Evolutionary conservation across 2,888 invertebrate genomes (phyloP), one percentile per base, ranked within the genome.

Genomic region (Netelia virgata): DNA sequence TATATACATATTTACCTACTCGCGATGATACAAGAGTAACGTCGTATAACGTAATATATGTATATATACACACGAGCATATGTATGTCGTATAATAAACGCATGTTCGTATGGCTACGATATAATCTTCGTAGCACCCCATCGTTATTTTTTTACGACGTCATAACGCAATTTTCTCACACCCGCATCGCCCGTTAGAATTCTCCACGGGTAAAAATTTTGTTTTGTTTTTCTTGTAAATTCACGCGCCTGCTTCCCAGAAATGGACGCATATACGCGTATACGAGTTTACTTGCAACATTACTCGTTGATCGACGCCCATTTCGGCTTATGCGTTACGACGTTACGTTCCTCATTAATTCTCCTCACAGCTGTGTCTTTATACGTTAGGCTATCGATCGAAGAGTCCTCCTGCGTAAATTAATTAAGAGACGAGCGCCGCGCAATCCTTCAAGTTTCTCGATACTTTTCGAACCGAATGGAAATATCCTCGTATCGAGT

Each of bases 81-180:
- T 72, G 47, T 77, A 57, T 64, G 53, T 20, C 50, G 16, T 64
- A 18, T 75, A 66, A 75, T 59, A 43, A 59, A 28, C n/a, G 36
- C 47, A 68, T 41, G 50, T 59, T 14, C 36, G 47, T 69, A 43
- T 41, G 41, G 14, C 16, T 61, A 59, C 18, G 70, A 57, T 72
- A 79, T 70, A 53, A 16, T 16, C 57, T 61, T 63, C 69, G 69
- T 59, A 75, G 41, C 70, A 83, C 70, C 83, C 79, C 53, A 80
- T 76, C 83, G 79, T 83, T 79, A 83, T 69, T 75, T 64, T 83
- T 57, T 83, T 79, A 79, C 64, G 83, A 28, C 59, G 50, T 59
- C 79, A 79, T 83, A 79, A 83, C 75, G 66, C 75, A 66, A 75
- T 66, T 79, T 75, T 59, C 79, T 75, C 64, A 70, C 75, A 41